These are phyloP conservation scores for Pogonus chalceus DNA, from an alignment of 1,140 invertebrate genomes.

Conservation along the genomic window DNA sequence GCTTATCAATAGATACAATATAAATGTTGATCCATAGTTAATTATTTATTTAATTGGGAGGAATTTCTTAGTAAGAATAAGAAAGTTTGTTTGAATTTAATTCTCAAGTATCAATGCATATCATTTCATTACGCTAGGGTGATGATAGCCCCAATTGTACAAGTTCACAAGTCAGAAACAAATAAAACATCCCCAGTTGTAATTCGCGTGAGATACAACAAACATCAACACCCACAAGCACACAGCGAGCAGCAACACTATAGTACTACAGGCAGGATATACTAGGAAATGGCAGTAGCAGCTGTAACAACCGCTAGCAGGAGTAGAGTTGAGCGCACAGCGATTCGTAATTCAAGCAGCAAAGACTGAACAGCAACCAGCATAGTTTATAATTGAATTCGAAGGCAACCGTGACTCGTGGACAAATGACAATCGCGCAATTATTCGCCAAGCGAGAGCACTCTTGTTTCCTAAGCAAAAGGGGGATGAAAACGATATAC, in stretches of 20 bases:
- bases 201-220: no score
- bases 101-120: neutral
- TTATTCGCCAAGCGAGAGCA: neutral
- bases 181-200: neutral
- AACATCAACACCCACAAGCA: no score
- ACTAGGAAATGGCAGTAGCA: neutral
- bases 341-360: no score
- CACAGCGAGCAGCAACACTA: no score
- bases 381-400: neutral
- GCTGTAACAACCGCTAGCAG: neutral
- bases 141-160: neutral
- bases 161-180: neutral
- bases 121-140: neutral
- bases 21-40: neutral
- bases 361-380: no score
- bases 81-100: neutral
- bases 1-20: neutral
- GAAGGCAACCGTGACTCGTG: no score
- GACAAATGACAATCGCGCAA: neutral
- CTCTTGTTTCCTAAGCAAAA: neutral
- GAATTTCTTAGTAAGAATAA: neutral
- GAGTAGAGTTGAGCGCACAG: no score
- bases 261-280: no score
- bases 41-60: no score
- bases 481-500: neutral